Evolutionary conservation across 2,888 invertebrate species (phyloP).

Genomic region (Drosophila flavopinicola): DNA sequence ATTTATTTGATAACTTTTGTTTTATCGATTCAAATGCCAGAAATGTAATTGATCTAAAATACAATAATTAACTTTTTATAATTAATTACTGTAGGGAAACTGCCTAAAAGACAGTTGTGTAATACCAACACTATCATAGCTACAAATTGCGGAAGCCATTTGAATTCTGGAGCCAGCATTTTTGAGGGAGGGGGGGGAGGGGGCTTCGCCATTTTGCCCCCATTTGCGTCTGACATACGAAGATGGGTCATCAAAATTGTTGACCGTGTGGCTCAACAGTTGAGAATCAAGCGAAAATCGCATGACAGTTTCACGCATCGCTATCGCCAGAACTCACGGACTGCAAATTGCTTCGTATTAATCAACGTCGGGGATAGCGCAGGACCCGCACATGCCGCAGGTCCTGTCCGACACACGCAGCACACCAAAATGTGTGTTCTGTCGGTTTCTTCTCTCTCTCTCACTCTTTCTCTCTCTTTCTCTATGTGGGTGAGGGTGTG

Average conservation of each 20-base stretch:
- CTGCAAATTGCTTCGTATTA: conserved; percentile 67
- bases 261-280: conserved; percentile 46
- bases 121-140: neutral
- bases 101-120: neutral
- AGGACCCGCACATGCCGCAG: conserved; percentile 52
- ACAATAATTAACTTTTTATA: neutral
- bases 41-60: neutral
- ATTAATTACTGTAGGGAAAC: neutral
- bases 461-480: neutral
- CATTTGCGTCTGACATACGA: conserved; percentile 32
- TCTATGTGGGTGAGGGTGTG: conserved; percentile 18
- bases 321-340: conserved; percentile 21
- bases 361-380: conserved; percentile 61
- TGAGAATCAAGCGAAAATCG: conserved; percentile 50
- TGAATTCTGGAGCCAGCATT: conserved; percentile 25
- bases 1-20: too few relatives aligned
- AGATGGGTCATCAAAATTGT: conserved; percentile 51
- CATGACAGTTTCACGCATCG: conserved; percentile 66
- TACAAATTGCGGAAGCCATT: conserved; percentile 8
- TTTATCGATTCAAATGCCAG: too few relatives aligned
- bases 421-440: conserved; percentile 57
- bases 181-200: conserved; percentile 2
- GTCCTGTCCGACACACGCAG: conserved; percentile 43
- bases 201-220: too few relatives aligned
- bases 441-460: conserved; percentile 36